Percentiles rank a stretch among this genome's conserved stretches.
phyloP scores from a whole-genome alignment of 2,888 invertebrate species.

The Lasioglossum villosulum region DNA sequence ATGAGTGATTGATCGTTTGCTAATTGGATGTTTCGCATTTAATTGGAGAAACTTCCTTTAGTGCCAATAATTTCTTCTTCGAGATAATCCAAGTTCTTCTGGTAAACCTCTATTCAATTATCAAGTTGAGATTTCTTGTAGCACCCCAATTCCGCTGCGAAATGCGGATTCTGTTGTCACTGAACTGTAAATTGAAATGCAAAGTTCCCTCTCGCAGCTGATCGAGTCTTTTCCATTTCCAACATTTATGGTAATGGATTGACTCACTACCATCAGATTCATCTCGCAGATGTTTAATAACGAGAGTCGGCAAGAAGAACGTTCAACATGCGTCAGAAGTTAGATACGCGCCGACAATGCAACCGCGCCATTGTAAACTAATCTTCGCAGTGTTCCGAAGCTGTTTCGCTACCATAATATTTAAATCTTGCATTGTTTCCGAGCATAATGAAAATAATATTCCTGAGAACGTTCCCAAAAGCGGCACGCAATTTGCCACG shows the following conservation, averaged over 20 bases:
- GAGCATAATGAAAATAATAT: slow-evolving; percentile 19
- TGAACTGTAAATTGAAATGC: not conserved
- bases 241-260: not conserved
- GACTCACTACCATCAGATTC: not conserved
- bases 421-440: slow-evolving; percentile 9
- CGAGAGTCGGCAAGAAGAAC: not conserved
- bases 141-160: not conserved
- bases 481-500: not conserved
- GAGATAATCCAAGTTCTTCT: not conserved
- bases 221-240: not conserved
- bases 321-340: not conserved
- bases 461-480: slow-evolving; percentile 46
- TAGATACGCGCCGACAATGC: slow-evolving; percentile 12
- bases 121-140: not conserved
- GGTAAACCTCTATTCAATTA: not conserved
- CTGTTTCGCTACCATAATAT: slow-evolving; percentile 13
- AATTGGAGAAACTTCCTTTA: not conserved
- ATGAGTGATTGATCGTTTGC: not conserved
- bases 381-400: not conserved
- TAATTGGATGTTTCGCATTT: not conserved
- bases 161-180: not conserved
- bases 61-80: not conserved
- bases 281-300: not conserved
- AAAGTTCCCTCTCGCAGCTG: not conserved
- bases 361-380: slow-evolving; percentile 28